Conservation (phyloP, 2,888 invertebrate genomes). For the Tuberolachnus salignus region DNA sequence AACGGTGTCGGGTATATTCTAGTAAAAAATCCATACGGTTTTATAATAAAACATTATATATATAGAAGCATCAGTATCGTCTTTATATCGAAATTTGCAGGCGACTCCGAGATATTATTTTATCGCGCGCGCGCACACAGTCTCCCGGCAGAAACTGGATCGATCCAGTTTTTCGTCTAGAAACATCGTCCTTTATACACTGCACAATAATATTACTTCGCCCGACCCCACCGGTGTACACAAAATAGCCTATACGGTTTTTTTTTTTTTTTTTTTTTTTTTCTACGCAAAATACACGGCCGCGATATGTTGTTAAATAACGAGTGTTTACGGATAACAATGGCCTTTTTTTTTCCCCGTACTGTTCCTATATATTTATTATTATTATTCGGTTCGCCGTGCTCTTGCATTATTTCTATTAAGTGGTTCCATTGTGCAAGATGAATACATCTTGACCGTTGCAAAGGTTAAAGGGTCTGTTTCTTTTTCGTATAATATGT, state of each 20-base stretch:
- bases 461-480: slow-evolving; percentile 57
- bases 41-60: background rate
- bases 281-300: slow-evolving; percentile 26
- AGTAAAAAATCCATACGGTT: background rate
- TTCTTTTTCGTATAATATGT: slow-evolving; percentile 37
- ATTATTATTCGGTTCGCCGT: slow-evolving; percentile 46
- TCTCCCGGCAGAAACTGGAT: background rate
- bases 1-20: background rate
- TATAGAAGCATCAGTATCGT: background rate
- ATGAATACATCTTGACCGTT: slow-evolving; percentile 56
- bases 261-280: slow-evolving; percentile 24
- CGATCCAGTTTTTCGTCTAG: background rate
- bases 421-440: slow-evolving; percentile 55
- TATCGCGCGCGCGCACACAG: no score
- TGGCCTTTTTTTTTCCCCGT: slow-evolving; percentile 11
- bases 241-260: no score
- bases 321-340: slow-evolving; percentile 46
- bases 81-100: no score
- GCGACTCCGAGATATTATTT: no score
- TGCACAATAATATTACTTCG: no score
- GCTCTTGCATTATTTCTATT: slow-evolving; percentile 55
- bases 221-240: no score
- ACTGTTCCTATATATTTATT: background rate
- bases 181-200: background rate
- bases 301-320: slow-evolving; percentile 39